Base-by-base conservation (phyloP, 2,888 invertebrate genomes). In the Gari tellinella region DNA sequence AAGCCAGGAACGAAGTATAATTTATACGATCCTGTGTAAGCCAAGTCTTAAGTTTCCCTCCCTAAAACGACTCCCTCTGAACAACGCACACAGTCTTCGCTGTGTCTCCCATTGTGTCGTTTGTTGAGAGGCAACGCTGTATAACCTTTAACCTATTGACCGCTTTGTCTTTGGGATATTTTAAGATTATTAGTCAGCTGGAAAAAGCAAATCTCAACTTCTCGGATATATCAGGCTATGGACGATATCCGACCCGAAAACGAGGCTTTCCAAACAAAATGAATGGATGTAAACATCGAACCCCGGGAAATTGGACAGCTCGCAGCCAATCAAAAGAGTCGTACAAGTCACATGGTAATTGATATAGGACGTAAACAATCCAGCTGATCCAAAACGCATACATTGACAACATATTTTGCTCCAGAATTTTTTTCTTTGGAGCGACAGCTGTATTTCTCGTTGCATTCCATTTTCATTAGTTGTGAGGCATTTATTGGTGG, bases 361-460 rank as follows among this genome's bases (percentile, higher is more conserved):
- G 38, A 43, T 46, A 23, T 46, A 51, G 46, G 72, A 72, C 55
- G 62, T 72, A 72, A 72, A 72, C 72, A 72, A 72, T 61, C 40
- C 10, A 40, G 31, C 31, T 31, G 31, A 31, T 31, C 31, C 31
- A 31, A 31, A 10, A 31, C 19, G 43, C 19, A 19, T 19, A 43
- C 14, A 43, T 19, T 14, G n/a, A 17, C 43, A 43, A 43, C 43
- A 43, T 43, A 43, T 43, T 43, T 43, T 43, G 43, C 19, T 43
- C 5, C n/a, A 17, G 4, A 17, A 5, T 8, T 5, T 17, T 8
- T 43, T 43, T 43, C 19, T 43, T 14, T 15, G 4, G 43, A 17
- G n/a, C 43, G 43, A 8, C 43, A 43, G 19, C 43, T 17, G 5
- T 43, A 8, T 43, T 43, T 14, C n/a, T 43, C 19, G 43, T 14